phyloP scores from a whole-genome alignment of 2,113 vertebrate genomes.

The Scomber scombrus region DNA sequence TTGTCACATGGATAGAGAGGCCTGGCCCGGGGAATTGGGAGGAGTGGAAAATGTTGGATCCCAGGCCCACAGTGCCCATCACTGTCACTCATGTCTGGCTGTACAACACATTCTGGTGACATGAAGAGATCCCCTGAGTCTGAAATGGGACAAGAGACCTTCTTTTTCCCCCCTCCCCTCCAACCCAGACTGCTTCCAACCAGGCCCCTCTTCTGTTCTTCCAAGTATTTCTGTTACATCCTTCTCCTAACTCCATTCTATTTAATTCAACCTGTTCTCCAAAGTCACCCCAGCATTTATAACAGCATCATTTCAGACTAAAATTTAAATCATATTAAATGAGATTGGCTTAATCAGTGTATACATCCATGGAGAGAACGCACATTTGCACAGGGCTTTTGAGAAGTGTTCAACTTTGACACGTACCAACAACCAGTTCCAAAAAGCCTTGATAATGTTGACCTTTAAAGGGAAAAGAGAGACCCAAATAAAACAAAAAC shows the following conservation, averaged over 20 bases:
- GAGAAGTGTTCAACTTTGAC: neutral
- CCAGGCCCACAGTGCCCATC: slow-evolving; percentile 68
- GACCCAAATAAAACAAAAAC: neutral
- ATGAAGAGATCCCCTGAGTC: slow-evolving; percentile 63
- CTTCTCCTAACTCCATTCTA: neutral
- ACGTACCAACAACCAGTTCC: neutral
- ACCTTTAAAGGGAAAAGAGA: neutral
- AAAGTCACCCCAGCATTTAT: neutral
- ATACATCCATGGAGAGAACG: no score
- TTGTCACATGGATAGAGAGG: slow-evolving; percentile 73
- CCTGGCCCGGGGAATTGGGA: slow-evolving; percentile 71
- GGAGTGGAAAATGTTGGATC: slow-evolving; percentile 59
- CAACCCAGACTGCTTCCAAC: slow-evolving; percentile 17
- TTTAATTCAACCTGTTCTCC: neutral
- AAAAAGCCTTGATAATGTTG: neutral
- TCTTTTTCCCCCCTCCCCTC: slow-evolving; percentile 8
- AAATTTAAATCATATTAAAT: neutral
- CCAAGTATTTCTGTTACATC: slow-evolving; percentile 12
- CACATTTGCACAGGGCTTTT: no score
- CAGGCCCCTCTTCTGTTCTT: slow-evolving; percentile 28
- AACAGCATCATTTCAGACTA: neutral
- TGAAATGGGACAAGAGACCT: slow-evolving; percentile 45
- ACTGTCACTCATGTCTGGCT: slow-evolving; percentile 78
- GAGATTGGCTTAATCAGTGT: no score
- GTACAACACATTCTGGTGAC: slow-evolving; percentile 65